A percentile compares a stretch with the other conserved stretches of the same genome.
phyloP scores from a whole-genome alignment of 2,888 invertebrate species.

The Phragmatobia fuliginosa region DNA sequence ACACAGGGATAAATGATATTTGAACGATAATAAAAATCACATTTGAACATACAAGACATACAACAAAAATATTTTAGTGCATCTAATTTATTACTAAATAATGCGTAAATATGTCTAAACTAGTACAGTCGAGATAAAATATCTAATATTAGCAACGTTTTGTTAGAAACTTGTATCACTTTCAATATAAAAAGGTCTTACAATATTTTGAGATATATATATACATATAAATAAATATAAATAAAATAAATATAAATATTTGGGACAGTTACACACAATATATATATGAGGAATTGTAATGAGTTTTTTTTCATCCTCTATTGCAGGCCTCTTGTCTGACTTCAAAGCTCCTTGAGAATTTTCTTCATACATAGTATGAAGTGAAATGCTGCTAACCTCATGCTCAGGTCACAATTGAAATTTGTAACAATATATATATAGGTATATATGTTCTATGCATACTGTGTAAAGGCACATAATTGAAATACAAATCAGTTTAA shows the following conservation, averaged over 20 bases:
- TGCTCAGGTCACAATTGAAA: neutral
- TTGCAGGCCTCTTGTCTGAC: neutral
- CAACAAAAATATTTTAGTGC: slow-evolving; percentile 23
- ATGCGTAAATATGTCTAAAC: slow-evolving; percentile 37
- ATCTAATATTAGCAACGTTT: slow-evolving; percentile 14
- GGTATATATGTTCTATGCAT: too few species aligned
- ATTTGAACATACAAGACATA: slow-evolving; percentile 42
- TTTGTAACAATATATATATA: too few species aligned
- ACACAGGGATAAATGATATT: neutral
- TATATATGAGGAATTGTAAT: neutral
- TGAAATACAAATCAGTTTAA: neutral
- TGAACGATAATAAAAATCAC: slow-evolving; percentile 31
- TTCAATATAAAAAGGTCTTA: too few species aligned
- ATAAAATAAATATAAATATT: too few species aligned
- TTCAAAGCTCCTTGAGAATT: neutral
- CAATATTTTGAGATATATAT: too few species aligned
- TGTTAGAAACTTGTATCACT: too few species aligned
- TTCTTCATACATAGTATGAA: neutral
- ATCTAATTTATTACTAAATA: slow-evolving; percentile 35
- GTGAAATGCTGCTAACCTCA: neutral
- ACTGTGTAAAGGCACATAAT: neutral
- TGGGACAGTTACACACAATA: too few species aligned
- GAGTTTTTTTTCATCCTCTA: neutral
- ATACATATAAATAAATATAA: too few species aligned
- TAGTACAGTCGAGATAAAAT: slow-evolving; percentile 34